Evolutionary conservation across 35 echinoderm and acorn worm species (phyloP).

Genomic region (Holothuria glaberrima): DNA sequence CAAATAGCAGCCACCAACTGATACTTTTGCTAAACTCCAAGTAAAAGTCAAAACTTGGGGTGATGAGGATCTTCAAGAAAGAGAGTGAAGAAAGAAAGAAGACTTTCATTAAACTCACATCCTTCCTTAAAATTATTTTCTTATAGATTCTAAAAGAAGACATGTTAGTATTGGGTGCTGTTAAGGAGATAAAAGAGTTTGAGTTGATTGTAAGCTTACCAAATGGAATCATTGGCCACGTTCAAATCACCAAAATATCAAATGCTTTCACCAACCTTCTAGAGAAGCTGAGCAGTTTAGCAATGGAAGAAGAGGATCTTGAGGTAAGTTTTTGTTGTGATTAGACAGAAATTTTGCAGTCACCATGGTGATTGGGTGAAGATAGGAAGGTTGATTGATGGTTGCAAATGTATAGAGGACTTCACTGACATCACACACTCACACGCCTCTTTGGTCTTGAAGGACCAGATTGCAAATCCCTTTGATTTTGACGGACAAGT

Average conservation of each 20-base stretch:
- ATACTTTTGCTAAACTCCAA: too few species aligned
- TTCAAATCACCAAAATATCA: constrained; percentile 85
- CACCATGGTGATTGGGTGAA: too few species aligned
- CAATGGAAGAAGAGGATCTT: neutral
- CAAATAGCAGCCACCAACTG: too few species aligned
- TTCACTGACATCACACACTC: too few species aligned
- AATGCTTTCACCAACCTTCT: constrained; percentile 71
- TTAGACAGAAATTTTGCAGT: too few species aligned
- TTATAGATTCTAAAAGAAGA: constrained; percentile 72
- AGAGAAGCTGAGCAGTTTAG: constrained; percentile 58
- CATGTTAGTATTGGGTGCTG: constrained; percentile 79
- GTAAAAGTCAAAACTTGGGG: too few species aligned
- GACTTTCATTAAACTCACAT: neutral
- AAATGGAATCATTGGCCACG: constrained; percentile 60
- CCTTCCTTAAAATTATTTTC: neutral
- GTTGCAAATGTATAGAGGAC: too few species aligned
- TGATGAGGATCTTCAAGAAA: neutral
- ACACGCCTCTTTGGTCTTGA: too few species aligned
- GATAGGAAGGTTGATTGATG: too few species aligned
- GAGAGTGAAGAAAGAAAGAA: neutral
- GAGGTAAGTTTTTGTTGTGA: neutral
- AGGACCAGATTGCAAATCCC: too few species aligned
- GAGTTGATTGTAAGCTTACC: constrained; percentile 86
- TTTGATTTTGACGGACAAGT: too few species aligned
- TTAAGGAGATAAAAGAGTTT: constrained; percentile 81